Evolutionary conservation across 2,113 vertebrate species (phyloP).

Genomic region (Terrapene triunguis): DNA sequence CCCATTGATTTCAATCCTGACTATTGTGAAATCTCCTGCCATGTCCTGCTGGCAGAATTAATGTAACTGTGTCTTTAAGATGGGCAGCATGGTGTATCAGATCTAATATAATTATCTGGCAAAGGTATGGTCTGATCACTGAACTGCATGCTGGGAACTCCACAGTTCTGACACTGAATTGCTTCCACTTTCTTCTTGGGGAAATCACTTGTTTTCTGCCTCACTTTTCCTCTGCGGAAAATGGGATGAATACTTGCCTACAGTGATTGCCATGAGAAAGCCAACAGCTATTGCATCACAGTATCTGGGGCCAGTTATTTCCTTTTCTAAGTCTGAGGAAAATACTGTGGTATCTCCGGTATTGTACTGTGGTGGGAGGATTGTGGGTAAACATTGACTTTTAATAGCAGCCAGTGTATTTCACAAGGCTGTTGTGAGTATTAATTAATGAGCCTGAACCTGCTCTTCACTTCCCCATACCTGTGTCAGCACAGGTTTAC

Average conservation of each 20-base stretch:
- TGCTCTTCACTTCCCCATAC: constrained; percentile 40
- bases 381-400: constrained; percentile 50
- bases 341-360: not conserved
- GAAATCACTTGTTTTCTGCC: not conserved
- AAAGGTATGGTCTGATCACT: not conserved
- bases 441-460: constrained; percentile 62
- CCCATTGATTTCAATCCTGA: not conserved
- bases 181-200: not conserved
- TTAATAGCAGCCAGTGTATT: constrained; percentile 7
- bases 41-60: not conserved
- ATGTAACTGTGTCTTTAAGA: not conserved
- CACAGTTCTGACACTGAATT: not conserved
- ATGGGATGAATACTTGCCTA: not conserved
- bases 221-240: not conserved
- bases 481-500: not conserved
- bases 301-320: constrained; percentile 15
- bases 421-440: constrained; percentile 64
- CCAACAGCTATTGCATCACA: not conserved
- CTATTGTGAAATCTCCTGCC: not conserved
- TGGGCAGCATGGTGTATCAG: not conserved
- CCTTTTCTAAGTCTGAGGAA: not conserved
- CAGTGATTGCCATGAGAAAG: not conserved
- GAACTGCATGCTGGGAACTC: not conserved
- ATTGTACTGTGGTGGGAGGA: not conserved
- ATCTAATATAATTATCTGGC: not conserved